Conservation (phyloP, 37 sponge, comb jelly and placozoan species). For the Hexactinellida sp. region DNA sequence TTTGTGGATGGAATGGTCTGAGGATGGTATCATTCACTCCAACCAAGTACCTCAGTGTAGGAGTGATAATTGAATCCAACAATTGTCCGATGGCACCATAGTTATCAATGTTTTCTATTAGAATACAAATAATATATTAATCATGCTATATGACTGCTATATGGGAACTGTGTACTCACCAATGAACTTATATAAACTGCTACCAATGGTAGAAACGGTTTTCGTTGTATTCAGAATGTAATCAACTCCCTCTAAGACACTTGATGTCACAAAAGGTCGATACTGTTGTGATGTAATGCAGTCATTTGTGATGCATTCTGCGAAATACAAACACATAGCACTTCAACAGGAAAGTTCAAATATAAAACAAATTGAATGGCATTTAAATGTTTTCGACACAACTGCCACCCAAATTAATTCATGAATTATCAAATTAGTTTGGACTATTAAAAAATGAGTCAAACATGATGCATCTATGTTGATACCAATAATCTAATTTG, state of each 20-base stretch:
- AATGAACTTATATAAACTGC: not conserved
- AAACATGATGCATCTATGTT: too few relatives aligned
- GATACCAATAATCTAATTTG: too few relatives aligned
- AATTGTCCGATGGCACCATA: not conserved
- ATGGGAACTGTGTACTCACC: not conserved
- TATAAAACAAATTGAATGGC: too few relatives aligned
- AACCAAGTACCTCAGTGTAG: not conserved
- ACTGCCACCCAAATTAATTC: too few relatives aligned
- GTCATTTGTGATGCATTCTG: not conserved
- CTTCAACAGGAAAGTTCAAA: too few relatives aligned
- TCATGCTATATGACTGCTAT: not conserved
- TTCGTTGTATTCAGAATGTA: not conserved
- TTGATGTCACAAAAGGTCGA: not conserved
- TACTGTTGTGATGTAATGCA: not conserved
- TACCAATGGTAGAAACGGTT: not conserved
- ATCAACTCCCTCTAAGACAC: not conserved
- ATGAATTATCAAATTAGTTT: too few relatives aligned
- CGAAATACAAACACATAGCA: not conserved
- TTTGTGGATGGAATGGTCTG: not conserved
- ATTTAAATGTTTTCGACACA: too few relatives aligned
- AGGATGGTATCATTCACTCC: not conserved
- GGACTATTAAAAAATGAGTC: too few relatives aligned
- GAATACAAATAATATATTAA: not conserved
- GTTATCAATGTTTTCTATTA: not conserved
- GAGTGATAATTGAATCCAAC: not conserved